phyloP scores from a whole-genome alignment of 2,797 vertebrate species.

The Vultur gryphus region DNA sequence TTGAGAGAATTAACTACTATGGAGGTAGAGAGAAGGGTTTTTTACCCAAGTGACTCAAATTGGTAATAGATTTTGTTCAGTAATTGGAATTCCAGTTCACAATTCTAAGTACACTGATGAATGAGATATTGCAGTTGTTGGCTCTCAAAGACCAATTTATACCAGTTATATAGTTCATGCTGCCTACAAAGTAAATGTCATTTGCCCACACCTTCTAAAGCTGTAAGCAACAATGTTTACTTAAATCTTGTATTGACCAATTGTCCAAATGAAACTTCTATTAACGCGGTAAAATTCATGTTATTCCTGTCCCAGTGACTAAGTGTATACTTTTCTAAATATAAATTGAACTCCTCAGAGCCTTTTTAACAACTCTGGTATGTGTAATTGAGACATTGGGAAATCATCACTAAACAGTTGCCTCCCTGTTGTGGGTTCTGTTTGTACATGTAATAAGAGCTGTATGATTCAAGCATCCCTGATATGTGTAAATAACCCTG shows the following conservation, averaged over 20 bases:
- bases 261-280: background rate
- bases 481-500: background rate
- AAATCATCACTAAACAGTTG: background rate
- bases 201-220: background rate
- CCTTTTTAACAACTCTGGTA: background rate
- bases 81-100: constrained; percentile 24
- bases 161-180: background rate
- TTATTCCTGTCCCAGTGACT: background rate
- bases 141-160: background rate
- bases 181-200: background rate
- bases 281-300: constrained; percentile 12
- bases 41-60: background rate
- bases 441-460: background rate
- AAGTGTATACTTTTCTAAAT: background rate
- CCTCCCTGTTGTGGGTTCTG: background rate
- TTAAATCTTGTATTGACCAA: constrained; percentile 8
- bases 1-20: background rate
- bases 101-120: background rate
- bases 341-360: background rate
- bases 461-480: background rate
- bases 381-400: background rate
- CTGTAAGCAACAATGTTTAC: background rate
- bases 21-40: background rate
- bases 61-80: background rate
- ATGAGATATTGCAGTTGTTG: background rate